A percentile compares a stretch with the other conserved stretches of the same genome.
Conservation (phyloP, 2,113 vertebrate species). For the Brachypteracias leptosomus region DNA sequence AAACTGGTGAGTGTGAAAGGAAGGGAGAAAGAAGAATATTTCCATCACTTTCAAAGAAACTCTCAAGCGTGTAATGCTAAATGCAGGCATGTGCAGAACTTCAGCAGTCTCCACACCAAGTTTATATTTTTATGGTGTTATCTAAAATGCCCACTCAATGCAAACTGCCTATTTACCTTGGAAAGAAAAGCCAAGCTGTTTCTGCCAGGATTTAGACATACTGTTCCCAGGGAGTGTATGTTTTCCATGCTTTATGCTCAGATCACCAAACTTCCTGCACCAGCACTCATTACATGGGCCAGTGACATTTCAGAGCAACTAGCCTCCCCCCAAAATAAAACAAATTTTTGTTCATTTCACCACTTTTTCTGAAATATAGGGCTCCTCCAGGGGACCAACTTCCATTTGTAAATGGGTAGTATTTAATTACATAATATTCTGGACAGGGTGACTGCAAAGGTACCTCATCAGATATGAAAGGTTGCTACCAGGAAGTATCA, state of each 20-base stretch:
- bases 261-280: background rate
- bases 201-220: background rate
- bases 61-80: background rate
- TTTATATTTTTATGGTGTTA: background rate
- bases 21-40: background rate
- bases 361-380: background rate
- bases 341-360: slow-evolving; percentile 12
- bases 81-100: background rate
- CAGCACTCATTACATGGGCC: background rate
- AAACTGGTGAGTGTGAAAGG: background rate
- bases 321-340: background rate
- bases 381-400: background rate
- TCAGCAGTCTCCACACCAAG: background rate
- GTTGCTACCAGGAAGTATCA: background rate
- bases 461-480: background rate
- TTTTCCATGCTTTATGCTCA: slow-evolving; percentile 5
- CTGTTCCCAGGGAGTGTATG: background rate
- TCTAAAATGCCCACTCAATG: background rate
- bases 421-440: background rate
- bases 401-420: background rate
- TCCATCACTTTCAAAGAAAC: background rate
- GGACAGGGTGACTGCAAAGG: background rate
- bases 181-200: background rate
- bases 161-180: background rate
- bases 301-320: background rate